Conservation (phyloP, 2,888 invertebrate genomes). For the Cheilosia scutellata region DNA sequence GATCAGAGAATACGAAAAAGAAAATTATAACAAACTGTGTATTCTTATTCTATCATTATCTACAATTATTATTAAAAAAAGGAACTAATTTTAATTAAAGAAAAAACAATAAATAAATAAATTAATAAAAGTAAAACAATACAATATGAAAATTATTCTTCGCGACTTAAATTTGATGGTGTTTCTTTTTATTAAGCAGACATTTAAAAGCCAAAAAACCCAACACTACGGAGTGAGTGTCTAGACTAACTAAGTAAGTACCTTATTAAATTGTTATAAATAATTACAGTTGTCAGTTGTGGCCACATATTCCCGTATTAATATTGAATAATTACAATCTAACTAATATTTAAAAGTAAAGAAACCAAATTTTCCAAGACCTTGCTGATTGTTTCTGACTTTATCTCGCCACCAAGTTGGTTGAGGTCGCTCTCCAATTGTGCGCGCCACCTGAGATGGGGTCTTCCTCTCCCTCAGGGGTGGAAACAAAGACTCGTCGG, state of each 20-base stretch:
- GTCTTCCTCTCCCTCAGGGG: too few relatives aligned
- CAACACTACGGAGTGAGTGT: too few relatives aligned
- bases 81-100: constrained; percentile 46
- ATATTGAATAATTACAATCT: too few relatives aligned
- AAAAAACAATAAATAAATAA: constrained; percentile 18
- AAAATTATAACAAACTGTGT: constrained; percentile 39
- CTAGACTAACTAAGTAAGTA: too few relatives aligned
- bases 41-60: constrained; percentile 53
- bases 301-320: too few relatives aligned
- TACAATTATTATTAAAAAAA: constrained; percentile 30
- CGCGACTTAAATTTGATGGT: constrained; percentile 40
- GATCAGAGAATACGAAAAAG: constrained; percentile 30
- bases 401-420: not conserved
- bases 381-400: not conserved
- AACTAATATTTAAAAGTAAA: too few relatives aligned
- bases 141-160: constrained; percentile 66
- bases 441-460: too few relatives aligned
- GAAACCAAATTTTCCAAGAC: not conserved
- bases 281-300: too few relatives aligned
- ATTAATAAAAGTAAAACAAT: constrained; percentile 57
- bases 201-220: too few relatives aligned
- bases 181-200: not conserved
- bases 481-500: too few relatives aligned
- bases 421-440: too few relatives aligned
- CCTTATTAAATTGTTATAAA: too few relatives aligned